Conservation (phyloP, 2,797 vertebrate genomes). For the Carduelis carduelis region DNA sequence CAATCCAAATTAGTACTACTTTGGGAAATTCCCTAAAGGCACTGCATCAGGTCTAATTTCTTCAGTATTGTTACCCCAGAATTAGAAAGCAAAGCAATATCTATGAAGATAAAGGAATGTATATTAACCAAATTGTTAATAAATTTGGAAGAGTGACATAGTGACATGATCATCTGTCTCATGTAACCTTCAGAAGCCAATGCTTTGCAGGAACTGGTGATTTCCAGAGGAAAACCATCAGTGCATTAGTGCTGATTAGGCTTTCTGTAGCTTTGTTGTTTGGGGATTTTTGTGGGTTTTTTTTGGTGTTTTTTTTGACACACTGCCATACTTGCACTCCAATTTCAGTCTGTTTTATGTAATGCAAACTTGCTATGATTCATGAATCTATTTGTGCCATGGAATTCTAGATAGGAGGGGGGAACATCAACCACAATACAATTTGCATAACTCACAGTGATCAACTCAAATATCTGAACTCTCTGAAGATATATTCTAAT, state of each 20-base stretch:
- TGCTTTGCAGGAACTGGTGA: not conserved
- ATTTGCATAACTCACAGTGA: not conserved
- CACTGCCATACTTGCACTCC: not conserved
- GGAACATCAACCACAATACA: not conserved
- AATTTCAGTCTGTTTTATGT: not conserved
- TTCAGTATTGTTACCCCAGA: not conserved
- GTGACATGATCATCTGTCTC: not conserved
- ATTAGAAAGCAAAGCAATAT: not conserved
- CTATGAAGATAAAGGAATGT: not conserved
- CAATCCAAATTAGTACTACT: not conserved
- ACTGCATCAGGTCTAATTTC: not conserved
- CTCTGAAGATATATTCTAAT: not conserved
- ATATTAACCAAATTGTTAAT: not conserved
- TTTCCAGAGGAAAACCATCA: not conserved
- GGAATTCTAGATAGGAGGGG: not conserved
- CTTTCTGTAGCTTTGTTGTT: not conserved
- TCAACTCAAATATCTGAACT: not conserved
- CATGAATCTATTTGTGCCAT: not conserved
- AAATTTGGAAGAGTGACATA: not conserved
- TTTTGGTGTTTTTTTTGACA: not conserved
- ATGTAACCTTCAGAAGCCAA: not conserved
- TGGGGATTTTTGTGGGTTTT: fast-evolving
- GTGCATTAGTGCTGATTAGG: not conserved
- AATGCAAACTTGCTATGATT: not conserved
- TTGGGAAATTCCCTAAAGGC: not conserved